phyloP scores from a whole-genome alignment of 2,888 invertebrate genomes.

The Baronia brevicornis region DNA sequence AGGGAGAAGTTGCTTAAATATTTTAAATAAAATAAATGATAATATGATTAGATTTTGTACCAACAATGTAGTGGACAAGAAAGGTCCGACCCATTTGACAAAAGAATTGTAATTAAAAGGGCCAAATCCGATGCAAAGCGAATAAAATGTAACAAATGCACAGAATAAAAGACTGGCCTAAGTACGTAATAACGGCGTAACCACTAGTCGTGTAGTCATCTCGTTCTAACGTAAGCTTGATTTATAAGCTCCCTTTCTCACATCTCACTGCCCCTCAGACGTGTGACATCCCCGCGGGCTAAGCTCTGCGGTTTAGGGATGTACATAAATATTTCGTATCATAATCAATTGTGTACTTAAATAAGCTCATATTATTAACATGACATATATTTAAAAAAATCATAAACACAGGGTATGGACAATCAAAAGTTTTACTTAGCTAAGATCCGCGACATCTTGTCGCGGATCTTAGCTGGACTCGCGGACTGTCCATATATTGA shows the following conservation, averaged over 20 bases:
- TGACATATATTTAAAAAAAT: neutral
- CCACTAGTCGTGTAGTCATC: conserved; percentile 27
- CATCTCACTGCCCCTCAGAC: conserved; percentile 63
- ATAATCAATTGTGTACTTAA: neutral
- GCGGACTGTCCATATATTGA: too few relatives aligned
- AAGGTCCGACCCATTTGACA: conserved; percentile 28
- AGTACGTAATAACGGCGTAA: conserved; percentile 29
- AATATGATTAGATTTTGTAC: neutral
- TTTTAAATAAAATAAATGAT: too few relatives aligned
- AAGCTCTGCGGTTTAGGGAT: conserved; percentile 44
- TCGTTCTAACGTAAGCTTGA: conserved; percentile 29
- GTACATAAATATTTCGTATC: conserved; percentile 12
- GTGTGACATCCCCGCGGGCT: conserved; percentile 69
- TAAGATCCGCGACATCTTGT: too few relatives aligned
- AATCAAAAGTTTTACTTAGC: too few relatives aligned
- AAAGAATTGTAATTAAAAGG: conserved; percentile 34
- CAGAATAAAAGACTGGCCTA: conserved; percentile 36
- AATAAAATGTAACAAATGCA: conserved; percentile 38
- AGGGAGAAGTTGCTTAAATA: too few relatives aligned
- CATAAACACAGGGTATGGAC: too few relatives aligned
- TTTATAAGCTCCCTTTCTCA: conserved; percentile 43
- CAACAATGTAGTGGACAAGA: conserved; percentile 13
- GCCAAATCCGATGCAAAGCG: conserved; percentile 29
- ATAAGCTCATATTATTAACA: neutral
- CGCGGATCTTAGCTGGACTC: too few relatives aligned